phyloP scores from a whole-genome alignment of 2,888 invertebrate species.

The Chymomyza fuscimana region DNA sequence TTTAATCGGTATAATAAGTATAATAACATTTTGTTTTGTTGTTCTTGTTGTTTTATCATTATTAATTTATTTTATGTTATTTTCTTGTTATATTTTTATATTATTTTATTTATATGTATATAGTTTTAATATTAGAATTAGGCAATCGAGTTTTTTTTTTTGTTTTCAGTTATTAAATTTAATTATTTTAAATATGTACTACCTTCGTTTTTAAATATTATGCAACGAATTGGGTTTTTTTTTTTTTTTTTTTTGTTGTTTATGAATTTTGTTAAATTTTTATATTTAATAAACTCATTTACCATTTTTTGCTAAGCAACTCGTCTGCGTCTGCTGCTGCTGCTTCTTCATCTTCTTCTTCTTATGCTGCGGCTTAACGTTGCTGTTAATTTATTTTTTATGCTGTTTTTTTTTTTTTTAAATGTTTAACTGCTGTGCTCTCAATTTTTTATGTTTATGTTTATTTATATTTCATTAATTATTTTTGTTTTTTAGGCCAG shows the following conservation, averaged over 20 bases:
- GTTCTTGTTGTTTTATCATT: slow-evolving; percentile 58
- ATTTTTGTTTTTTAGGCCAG: slow-evolving; percentile 45
- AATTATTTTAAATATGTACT: slow-evolving; percentile 66
- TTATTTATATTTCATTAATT: slow-evolving; percentile 37
- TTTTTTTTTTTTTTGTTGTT: slow-evolving; percentile 41
- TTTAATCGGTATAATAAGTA: slow-evolving; percentile 77
- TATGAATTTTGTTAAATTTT: slow-evolving; percentile 66
- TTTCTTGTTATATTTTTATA: slow-evolving; percentile 59
- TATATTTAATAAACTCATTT: slow-evolving; percentile 74
- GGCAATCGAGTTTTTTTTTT: slow-evolving; percentile 70
- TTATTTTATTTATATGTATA: slow-evolving; percentile 64
- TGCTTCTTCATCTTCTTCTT: slow-evolving; percentile 40
- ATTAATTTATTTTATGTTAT: slow-evolving; percentile 70
- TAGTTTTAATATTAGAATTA: slow-evolving; percentile 76
- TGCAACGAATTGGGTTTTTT: slow-evolving; percentile 69
- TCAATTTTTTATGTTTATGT: slow-evolving; percentile 34
- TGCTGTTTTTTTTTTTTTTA: slow-evolving; percentile 20
- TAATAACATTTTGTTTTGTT: slow-evolving; percentile 77
- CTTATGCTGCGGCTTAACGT: slow-evolving; percentile 42
- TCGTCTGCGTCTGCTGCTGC: slow-evolving; percentile 39
- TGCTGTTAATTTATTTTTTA: slow-evolving; percentile 19
- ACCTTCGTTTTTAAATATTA: slow-evolving; percentile 76
- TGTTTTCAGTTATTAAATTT: slow-evolving; percentile 18
- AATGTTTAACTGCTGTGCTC: slow-evolving; percentile 16
- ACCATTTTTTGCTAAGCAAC: slow-evolving; percentile 68